These are phyloP conservation scores for Notolepis coatsorum DNA, from an alignment of 2,797 vertebrate genomes.

Conservation along the genomic window DNA sequence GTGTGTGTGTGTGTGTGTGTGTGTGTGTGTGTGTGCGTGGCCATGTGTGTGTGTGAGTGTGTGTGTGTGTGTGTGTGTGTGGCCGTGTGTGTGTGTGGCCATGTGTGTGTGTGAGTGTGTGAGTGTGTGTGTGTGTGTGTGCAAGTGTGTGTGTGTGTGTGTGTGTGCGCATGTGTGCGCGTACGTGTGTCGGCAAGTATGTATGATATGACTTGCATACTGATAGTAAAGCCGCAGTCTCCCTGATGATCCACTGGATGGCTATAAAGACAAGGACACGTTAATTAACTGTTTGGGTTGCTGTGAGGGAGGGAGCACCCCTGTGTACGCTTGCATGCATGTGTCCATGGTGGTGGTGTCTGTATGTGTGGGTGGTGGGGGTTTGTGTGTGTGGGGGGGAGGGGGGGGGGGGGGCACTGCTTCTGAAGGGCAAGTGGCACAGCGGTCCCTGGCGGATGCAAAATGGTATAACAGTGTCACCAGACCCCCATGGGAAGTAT, in stretches of 20 bases:
- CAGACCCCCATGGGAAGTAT: too few relatives aligned
- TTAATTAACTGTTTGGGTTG: constrained; percentile 74
- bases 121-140: too few relatives aligned
- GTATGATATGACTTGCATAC: too few relatives aligned
- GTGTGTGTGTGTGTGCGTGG: too few relatives aligned
- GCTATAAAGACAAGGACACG: constrained; percentile 70
- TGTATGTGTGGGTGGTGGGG: neutral
- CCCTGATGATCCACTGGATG: constrained; percentile 46
- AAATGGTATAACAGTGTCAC: constrained; percentile 51
- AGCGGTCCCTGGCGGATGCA: constrained; percentile 45
- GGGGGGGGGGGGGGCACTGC: constrained; percentile 40
- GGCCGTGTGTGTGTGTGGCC: too few relatives aligned
- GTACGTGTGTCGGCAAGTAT: too few relatives aligned
- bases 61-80: too few relatives aligned
- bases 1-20: constrained; percentile 2
- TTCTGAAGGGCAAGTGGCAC: constrained; percentile 69
- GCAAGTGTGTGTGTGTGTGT: constrained; percentile 21
- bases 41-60: neutral
- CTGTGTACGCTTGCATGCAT: neutral
- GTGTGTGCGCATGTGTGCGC: constrained; percentile 1
- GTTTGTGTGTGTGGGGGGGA: too few relatives aligned
- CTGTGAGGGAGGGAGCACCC: constrained; percentile 33
- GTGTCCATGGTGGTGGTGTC: neutral
- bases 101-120: too few relatives aligned
- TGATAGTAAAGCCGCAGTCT: constrained; percentile 17